Evolutionary conservation across 2,888 invertebrate species (phyloP).

Genomic region (Eretmocerus hayati): DNA sequence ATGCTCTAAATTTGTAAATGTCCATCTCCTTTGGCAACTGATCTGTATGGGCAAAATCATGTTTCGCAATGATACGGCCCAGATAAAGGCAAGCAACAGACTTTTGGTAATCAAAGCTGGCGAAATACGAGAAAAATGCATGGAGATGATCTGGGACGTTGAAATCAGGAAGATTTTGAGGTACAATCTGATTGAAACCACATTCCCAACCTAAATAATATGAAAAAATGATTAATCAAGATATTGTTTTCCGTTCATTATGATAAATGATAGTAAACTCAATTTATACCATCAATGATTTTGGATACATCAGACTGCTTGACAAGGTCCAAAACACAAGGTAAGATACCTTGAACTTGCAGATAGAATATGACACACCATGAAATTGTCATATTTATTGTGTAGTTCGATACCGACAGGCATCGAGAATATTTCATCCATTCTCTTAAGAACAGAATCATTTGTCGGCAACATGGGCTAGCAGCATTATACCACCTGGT

Average conservation of each 20-base stretch:
- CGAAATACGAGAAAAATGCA: slow-evolving; percentile 47
- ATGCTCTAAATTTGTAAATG: slow-evolving; percentile 9
- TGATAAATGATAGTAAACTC: too few species aligned
- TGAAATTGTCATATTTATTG: slow-evolving; percentile 6
- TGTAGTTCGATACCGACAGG: not conserved
- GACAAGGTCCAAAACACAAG: slow-evolving; percentile 1
- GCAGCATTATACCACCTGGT: not conserved
- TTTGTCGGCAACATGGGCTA: not conserved
- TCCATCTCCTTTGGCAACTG: slow-evolving; percentile 25
- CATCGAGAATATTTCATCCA: slow-evolving; percentile 3
- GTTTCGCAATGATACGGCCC: slow-evolving; percentile 43
- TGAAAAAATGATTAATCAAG: not conserved
- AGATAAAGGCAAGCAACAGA: slow-evolving; percentile 47
- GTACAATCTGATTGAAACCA: too few species aligned
- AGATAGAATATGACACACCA: slow-evolving; percentile 10
- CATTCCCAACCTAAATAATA: slow-evolving; percentile 42
- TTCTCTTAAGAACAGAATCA: slow-evolving; percentile 8
- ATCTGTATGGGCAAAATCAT: slow-evolving; percentile 37
- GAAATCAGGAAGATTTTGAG: not conserved
- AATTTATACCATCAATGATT: slow-evolving; percentile 9
- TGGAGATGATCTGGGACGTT: too few species aligned
- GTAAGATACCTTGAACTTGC: slow-evolving; percentile 6
- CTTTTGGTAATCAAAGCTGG: slow-evolving; percentile 42
- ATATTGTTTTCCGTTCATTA: not conserved
- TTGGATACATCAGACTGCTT: not conserved